phyloP scores from a whole-genome alignment of 2,113 vertebrate species.

The Gulo gulo region DNA sequence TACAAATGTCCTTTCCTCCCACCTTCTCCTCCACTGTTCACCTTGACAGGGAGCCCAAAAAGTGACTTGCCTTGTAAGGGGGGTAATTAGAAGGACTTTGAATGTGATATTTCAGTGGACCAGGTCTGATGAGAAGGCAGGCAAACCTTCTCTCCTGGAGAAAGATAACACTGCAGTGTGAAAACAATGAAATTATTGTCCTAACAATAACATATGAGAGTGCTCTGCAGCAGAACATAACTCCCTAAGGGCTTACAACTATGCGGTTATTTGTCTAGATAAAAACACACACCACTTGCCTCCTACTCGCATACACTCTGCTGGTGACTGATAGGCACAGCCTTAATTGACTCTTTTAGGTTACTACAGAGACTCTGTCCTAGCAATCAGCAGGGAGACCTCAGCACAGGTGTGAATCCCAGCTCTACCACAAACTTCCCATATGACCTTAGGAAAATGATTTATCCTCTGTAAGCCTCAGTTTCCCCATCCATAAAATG shows the following conservation, averaged over 20 bases:
- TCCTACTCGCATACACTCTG: neutral
- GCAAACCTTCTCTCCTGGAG: neutral
- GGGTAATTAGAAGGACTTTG: neutral
- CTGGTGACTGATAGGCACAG: neutral
- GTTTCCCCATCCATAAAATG: neutral
- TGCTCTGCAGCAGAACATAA: neutral
- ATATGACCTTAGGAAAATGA: neutral
- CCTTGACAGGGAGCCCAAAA: conserved; percentile 21
- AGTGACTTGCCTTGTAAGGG: neutral
- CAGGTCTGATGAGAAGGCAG: neutral
- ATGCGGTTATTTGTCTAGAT: neutral
- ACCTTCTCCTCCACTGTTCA: neutral
- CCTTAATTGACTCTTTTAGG: neutral
- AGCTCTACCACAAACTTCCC: neutral
- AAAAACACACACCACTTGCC: neutral
- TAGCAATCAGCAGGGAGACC: neutral
- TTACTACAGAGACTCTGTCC: neutral
- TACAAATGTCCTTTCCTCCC: neutral
- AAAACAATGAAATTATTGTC: conserved; percentile 23
- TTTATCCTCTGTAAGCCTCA: neutral
- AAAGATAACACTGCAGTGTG: neutral
- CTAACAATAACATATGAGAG: conserved; percentile 14
- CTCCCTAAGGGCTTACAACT: neutral
- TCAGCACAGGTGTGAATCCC: neutral
- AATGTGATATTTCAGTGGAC: neutral